phyloP scores from a whole-genome alignment of 2,113 vertebrate species.

The Piprites chloris region DNA sequence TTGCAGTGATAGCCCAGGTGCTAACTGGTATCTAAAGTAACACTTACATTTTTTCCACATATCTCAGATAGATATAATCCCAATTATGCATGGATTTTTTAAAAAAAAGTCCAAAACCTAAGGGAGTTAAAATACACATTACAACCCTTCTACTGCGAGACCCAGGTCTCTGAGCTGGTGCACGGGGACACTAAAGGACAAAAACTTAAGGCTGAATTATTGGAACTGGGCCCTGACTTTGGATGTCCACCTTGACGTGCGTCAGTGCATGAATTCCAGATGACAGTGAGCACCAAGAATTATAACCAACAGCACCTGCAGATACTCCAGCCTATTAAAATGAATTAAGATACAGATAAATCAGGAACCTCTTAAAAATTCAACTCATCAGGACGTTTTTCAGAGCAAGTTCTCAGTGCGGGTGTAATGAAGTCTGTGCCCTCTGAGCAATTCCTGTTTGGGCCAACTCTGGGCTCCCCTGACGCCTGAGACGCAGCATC shows the following conservation, averaged over 20 bases:
- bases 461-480: background rate
- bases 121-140: background rate
- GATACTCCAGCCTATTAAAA: slow-evolving; percentile 20
- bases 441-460: background rate
- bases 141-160: background rate
- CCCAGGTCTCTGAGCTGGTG: background rate
- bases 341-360: slow-evolving; percentile 41
- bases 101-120: background rate
- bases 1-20: background rate
- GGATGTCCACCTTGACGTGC: background rate
- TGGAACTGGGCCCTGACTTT: slow-evolving; percentile 19
- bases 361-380: slow-evolving; percentile 28
- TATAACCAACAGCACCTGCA: slow-evolving; percentile 34
- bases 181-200: background rate
- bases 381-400: background rate
- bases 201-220: slow-evolving; percentile 13
- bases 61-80: background rate
- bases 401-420: background rate
- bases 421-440: background rate
- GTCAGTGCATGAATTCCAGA: slow-evolving; percentile 1
- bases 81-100: background rate
- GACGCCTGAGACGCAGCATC: background rate
- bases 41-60: background rate
- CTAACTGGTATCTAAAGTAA: background rate
- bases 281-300: slow-evolving; percentile 11